Conservation (phyloP, 2,113 vertebrate species). For the Axis porcinus region DNA sequence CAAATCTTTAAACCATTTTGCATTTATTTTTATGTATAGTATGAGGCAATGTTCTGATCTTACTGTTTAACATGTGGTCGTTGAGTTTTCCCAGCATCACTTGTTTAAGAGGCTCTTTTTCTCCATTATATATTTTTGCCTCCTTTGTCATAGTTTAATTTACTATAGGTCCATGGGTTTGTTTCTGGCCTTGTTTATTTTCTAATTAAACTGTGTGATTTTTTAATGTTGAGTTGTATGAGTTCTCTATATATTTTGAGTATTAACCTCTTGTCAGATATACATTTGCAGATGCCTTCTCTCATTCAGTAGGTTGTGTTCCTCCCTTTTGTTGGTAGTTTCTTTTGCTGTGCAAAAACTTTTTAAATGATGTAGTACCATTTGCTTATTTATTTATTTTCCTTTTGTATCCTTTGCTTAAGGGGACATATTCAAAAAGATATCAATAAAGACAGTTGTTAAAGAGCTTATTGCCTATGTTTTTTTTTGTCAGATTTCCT, state of each 20-base stretch:
- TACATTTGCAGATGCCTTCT: background rate
- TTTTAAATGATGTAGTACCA: background rate
- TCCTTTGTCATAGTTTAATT: background rate
- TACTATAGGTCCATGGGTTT: background rate
- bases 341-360: background rate
- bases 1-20: background rate
- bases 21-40: background rate
- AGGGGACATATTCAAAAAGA: background rate
- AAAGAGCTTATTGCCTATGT: background rate
- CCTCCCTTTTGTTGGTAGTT: background rate
- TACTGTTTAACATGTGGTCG: background rate
- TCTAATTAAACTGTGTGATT: background rate
- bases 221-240: background rate
- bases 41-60: background rate
- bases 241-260: background rate
- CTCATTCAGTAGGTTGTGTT: background rate
- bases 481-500: background rate
- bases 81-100: background rate
- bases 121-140: background rate
- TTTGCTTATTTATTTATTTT: background rate
- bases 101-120: background rate
- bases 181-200: background rate
- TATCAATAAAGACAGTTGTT: background rate
- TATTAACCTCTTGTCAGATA: background rate
- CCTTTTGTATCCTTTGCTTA: background rate